Percentiles rank a stretch among this genome's conserved stretches.
phyloP scores from a whole-genome alignment of 2,797 vertebrate genomes.

The Acipenser transmontanus region DNA sequence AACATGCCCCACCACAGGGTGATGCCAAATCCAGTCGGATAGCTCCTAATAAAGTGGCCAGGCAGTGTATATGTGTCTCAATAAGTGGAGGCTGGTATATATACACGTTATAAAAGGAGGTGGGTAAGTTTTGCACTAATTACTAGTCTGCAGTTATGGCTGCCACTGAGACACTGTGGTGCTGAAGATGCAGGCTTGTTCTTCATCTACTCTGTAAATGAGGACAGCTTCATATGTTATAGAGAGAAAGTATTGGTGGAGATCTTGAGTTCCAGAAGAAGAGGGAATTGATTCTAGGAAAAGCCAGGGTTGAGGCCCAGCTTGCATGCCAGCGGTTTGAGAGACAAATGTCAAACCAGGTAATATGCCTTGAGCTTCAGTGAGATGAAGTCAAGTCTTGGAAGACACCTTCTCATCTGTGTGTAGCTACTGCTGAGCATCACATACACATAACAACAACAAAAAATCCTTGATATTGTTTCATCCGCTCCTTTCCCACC shows the following conservation, averaged over 20 bases:
- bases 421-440: background rate
- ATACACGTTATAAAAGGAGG: too few species aligned
- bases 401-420: background rate
- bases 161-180: background rate
- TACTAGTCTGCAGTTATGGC: too few species aligned
- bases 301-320: constrained; percentile 52
- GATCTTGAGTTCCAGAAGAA: constrained; percentile 74
- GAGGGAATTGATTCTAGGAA: constrained; percentile 66
- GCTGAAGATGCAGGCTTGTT: constrained; percentile 4
- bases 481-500: too few species aligned
- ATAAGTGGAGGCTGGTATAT: too few species aligned
- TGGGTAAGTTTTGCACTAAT: too few species aligned
- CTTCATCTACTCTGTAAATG: too few species aligned
- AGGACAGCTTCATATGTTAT: constrained; percentile 38
- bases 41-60: too few species aligned
- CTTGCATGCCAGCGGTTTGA: constrained; percentile 59
- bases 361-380: constrained; percentile 29
- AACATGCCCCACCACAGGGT: too few species aligned
- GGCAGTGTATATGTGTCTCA: too few species aligned
- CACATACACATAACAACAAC: too few species aligned
- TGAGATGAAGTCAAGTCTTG: background rate
- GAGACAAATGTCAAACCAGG: constrained; percentile 54
- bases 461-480: too few species aligned
- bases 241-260: constrained; percentile 49
- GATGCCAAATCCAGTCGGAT: too few species aligned